These are phyloP conservation scores for Lucilia cuprina DNA, from an alignment of 1,140 invertebrate genomes.

Conservation along the genomic window DNA sequence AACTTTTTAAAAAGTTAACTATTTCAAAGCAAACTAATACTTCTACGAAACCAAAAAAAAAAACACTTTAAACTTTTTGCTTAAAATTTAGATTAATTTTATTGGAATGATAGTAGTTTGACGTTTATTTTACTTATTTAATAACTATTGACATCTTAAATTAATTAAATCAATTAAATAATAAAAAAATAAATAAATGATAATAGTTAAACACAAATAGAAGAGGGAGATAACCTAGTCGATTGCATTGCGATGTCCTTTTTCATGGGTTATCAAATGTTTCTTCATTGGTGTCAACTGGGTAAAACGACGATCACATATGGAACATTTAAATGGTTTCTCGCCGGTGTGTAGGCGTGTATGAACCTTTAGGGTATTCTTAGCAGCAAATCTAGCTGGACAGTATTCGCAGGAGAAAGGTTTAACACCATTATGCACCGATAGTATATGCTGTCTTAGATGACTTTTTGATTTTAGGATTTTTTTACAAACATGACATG, in stretches of 20 bases:
- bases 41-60: too few relatives aligned
- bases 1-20: too few relatives aligned
- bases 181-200: too few relatives aligned
- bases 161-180: too few relatives aligned
- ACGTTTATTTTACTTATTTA: too few relatives aligned
- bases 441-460: not conserved
- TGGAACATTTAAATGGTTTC: not conserved
- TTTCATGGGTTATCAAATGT: not conserved
- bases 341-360: not conserved
- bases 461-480: slow-evolving; percentile 14
- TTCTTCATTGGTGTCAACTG: slow-evolving; percentile 20
- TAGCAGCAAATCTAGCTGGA: not conserved
- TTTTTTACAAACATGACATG: not conserved
- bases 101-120: too few relatives aligned
- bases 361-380: slow-evolving; percentile 6
- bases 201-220: too few relatives aligned
- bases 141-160: too few relatives aligned
- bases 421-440: not conserved
- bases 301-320: slow-evolving; percentile 19
- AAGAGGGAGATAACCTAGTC: too few relatives aligned
- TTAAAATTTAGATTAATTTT: too few relatives aligned
- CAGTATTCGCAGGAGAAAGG: not conserved
- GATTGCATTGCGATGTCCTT: not conserved
- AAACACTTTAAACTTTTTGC: too few relatives aligned
- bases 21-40: too few relatives aligned